Evolutionary conservation across 2,113 vertebrate genomes (phyloP).

Genomic region (Corynorhinus townsendii): DNA sequence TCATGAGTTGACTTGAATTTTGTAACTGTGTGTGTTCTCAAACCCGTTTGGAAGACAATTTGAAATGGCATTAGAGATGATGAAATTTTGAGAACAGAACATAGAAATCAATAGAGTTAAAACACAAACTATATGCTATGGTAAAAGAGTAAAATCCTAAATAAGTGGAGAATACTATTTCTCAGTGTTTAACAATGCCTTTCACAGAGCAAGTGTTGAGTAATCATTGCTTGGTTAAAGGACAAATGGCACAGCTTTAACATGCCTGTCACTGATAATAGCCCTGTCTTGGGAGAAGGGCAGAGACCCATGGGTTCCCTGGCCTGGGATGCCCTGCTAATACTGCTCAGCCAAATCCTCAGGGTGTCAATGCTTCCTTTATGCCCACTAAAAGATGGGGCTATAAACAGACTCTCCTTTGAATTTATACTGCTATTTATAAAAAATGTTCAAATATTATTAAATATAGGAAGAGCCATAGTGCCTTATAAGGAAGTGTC

Average conservation of each 20-base stretch:
- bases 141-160: not conserved
- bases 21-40: not conserved
- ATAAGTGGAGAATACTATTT: not conserved
- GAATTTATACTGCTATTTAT: not conserved
- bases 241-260: not conserved
- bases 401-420: not conserved
- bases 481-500: not conserved
- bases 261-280: not conserved
- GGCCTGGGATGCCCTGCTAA: not conserved
- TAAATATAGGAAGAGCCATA: not conserved
- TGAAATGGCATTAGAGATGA: not conserved
- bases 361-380: not conserved
- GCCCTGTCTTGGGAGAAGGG: not conserved
- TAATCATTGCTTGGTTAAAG: not conserved
- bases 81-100: not conserved
- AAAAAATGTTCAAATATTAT: not conserved
- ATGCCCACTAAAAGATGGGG: not conserved
- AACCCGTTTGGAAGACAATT: not conserved
- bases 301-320: not conserved
- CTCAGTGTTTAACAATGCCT: accelerated
- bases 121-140: not conserved
- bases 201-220: not conserved
- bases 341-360: not conserved
- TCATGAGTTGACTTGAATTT: accelerated
- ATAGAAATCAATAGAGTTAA: not conserved